Percentiles rank a stretch among this genome's conserved stretches.
Conservation (phyloP, 92 coral and sea anemone genomes). For the Bergia sp. region DNA sequence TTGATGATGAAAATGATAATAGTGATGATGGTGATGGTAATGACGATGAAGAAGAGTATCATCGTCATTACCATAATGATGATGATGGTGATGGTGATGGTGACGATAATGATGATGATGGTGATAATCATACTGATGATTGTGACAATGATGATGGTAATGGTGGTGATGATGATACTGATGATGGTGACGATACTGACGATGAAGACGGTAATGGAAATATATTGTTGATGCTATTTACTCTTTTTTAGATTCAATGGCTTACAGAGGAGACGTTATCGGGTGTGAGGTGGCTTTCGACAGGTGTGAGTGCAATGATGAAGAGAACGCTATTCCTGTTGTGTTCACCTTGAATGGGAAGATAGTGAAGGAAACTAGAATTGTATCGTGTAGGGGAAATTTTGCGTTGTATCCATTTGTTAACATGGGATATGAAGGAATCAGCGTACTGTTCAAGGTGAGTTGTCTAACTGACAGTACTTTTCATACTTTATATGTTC, state of each 20-base stretch:
- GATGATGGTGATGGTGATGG: too few relatives aligned
- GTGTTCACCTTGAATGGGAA: slow-evolving; percentile 14
- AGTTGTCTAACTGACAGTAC: neutral
- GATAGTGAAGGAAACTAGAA: neutral
- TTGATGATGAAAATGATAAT: too few relatives aligned
- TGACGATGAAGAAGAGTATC: too few relatives aligned
- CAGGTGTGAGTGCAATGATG: neutral
- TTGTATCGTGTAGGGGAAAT: neutral
- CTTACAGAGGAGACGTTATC: slow-evolving; percentile 8
- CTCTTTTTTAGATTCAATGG: neutral
- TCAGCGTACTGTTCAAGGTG: slow-evolving; percentile 2
- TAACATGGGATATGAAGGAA: neutral
- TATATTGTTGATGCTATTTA: too few relatives aligned
- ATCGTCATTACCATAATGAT: too few relatives aligned
- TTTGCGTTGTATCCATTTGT: neutral
- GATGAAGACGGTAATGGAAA: too few relatives aligned
- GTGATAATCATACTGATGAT: too few relatives aligned
- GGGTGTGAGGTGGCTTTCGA: neutral
- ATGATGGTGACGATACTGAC: neutral
- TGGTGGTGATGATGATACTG: too few relatives aligned
- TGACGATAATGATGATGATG: too few relatives aligned
- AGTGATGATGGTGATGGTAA: too few relatives aligned
- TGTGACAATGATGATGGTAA: neutral
- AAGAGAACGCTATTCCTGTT: neutral
- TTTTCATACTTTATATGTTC: too few relatives aligned